Evolutionary conservation across 2,797 vertebrate species (phyloP).

Genomic region (Acrocephalus scirpaceus): DNA sequence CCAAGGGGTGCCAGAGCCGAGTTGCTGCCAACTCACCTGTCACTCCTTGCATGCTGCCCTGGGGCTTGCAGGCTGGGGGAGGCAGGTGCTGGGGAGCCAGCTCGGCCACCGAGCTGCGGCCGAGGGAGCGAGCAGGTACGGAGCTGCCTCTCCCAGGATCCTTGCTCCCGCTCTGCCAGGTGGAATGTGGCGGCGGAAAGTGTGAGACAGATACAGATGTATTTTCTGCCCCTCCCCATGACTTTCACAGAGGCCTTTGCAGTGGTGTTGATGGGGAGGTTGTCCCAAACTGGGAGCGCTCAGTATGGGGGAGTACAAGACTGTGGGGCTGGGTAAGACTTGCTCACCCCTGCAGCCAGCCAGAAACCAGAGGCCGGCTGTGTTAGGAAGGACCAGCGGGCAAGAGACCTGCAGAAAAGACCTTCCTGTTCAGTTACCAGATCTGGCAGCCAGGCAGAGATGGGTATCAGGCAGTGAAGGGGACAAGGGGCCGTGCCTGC

Average conservation of each 20-base stretch:
- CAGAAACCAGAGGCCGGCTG: background rate
- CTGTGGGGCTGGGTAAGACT: background rate
- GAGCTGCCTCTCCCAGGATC: background rate
- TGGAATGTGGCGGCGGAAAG: background rate
- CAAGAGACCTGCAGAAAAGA: background rate
- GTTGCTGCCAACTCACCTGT: constrained; percentile 68
- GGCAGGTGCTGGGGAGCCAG: constrained; percentile 39
- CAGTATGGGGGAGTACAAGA: background rate
- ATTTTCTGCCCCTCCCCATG: fast-evolving
- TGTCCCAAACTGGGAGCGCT: fast-evolving
- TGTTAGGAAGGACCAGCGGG: background rate
- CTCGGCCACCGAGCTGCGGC: fast-evolving
- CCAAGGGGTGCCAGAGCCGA: background rate
- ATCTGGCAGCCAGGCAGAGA: background rate
- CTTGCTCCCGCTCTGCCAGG: background rate
- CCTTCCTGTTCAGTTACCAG: background rate
- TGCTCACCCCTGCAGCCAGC: background rate
- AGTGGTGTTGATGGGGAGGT: background rate
- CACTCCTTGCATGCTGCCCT: constrained; percentile 6
- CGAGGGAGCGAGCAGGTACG: background rate
- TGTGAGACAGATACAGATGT: background rate
- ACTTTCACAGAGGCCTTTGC: background rate
- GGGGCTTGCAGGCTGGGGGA: background rate
- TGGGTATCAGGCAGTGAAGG: background rate
- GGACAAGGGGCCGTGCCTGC: background rate